Percentiles rank a stretch among this genome's conserved stretches.
Conservation (phyloP, 2,113 vertebrate species). For the human region GRCh38 chr4:116702501-116703000, state of each 20-base stretch:
- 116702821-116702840: not conserved
- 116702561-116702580: not conserved
- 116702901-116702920: not conserved
- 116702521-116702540: conserved; percentile 94
- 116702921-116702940: not conserved
- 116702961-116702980: not conserved
- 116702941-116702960: not conserved
- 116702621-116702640: not conserved
- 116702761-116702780: not conserved
- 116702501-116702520: conserved; percentile 92
- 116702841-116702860: not conserved
- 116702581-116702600: not conserved
- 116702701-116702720: not conserved
- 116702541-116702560: conserved; percentile 78
- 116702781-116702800: not conserved
- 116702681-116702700: not conserved
- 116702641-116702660: not conserved
- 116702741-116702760: not conserved
- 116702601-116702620: not conserved
- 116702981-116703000: not conserved
- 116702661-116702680: not conserved
- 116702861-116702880: not conserved
- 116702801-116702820: not conserved
- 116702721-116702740: not conserved
- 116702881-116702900: not conserved